Evolutionary conservation across 2,797 vertebrate species (phyloP), one percentile per base, ranked within the genome.

Genomic region (Takifugu rubripes): DNA sequence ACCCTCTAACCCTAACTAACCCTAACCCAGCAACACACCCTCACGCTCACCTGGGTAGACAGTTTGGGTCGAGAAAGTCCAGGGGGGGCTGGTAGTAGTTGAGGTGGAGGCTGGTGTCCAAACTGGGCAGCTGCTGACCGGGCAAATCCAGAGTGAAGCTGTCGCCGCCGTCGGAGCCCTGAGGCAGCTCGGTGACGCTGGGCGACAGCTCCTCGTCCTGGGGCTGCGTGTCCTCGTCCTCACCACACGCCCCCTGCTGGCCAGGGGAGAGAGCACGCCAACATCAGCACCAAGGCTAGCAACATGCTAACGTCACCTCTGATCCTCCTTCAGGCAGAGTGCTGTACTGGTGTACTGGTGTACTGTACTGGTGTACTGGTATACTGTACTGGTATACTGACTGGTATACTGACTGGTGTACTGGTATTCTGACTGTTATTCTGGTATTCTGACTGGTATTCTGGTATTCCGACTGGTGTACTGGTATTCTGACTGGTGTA

Each of bases 151-250:
- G 86, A 61, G 93, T 95, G 69, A 97, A 93, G 86, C 93, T 95
- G 68, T 96, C 95, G 0, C 94, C 94, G 59, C 94, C 94, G 83
- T 98, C 94, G 9, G 97, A 98, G 53, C 93, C 92, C 0, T 91
- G 92, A 3, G 94, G 95, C 25, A 94, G 86, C 78, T 98, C 96
- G 42, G 92, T 93, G 76, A 90, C 88, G 61, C 94, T 94, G 36
- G 94, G 91, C 0, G 94, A 95, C 56, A 98, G 87, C 2, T 98
- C 96, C 49, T 99, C 96, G 10, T 98, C 95, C 2, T 94, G 95
- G 26, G 88, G 88, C 1, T 93, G 89, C 21, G 87, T 80, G 71
- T 96, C 94, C 49, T 95, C 95, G 3, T 95, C 95, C 64, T 96
- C 95, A 15, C 75, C 91, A 36, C 83, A 88, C 25, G 84, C 83